Percentiles rank a stretch among this genome's conserved stretches.
Evolutionary conservation across 1,140 invertebrate genomes (phyloP).

Genomic region (Archivesica marissinica): DNA sequence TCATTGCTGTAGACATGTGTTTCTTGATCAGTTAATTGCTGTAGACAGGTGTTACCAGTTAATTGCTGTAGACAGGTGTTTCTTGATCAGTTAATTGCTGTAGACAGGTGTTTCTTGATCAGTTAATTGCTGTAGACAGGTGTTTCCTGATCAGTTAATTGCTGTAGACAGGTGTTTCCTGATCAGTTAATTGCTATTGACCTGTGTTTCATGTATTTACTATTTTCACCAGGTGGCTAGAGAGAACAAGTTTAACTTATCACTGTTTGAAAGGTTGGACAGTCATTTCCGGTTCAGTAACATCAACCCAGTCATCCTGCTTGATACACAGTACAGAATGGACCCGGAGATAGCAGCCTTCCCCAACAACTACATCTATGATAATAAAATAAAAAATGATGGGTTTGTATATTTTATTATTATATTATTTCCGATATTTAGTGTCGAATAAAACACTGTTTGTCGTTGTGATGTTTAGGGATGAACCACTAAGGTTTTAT

Average conservation of each 20-base stretch:
- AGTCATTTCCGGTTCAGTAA: conserved; percentile 64
- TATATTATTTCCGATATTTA: not conserved
- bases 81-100: too few relatives aligned
- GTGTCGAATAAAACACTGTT: not conserved
- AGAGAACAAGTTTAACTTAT: conserved; percentile 74
- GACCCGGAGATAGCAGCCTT: conserved; percentile 76
- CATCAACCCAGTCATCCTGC: conserved; percentile 70
- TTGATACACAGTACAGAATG: conserved; percentile 80
- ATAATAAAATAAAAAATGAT: conserved; percentile 71
- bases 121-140: too few relatives aligned
- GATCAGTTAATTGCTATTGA: too few relatives aligned
- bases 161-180: too few relatives aligned
- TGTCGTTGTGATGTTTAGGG: not conserved
- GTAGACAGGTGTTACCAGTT: too few relatives aligned
- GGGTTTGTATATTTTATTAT: conserved; percentile 48
- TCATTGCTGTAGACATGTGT: too few relatives aligned
- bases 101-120: too few relatives aligned
- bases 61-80: too few relatives aligned
- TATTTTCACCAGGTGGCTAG: conserved; percentile 70
- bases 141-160: too few relatives aligned
- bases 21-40: too few relatives aligned
- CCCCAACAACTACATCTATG: conserved; percentile 76
- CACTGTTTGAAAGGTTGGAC: conserved; percentile 80
- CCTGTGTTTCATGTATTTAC: too few relatives aligned
- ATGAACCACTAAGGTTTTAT: too few relatives aligned